Base-by-base conservation (phyloP, 1,140 invertebrate species). In the Spodoptera litura region DNA sequence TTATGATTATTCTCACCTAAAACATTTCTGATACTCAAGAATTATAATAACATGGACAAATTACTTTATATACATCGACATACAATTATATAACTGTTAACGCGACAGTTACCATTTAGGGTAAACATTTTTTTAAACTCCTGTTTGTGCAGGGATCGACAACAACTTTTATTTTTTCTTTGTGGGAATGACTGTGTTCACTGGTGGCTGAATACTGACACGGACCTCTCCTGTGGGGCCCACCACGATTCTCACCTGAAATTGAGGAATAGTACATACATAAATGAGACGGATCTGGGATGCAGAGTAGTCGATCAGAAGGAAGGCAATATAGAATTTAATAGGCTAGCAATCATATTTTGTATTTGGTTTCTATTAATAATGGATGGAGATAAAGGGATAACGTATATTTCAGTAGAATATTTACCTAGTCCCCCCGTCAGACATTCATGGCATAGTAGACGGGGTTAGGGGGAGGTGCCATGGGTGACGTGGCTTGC, bases 391-490 rank as follows among this genome's bases (percentile, higher is more conserved):
- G 0, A 3, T 31, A 31, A 31, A 31, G 3, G 1, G 4, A 31
- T 31, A 1, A 31, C 31, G 4, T 31, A 31, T 31, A 13, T 55
- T 11, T 20, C 6, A 44, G 12, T 15, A 52, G 44, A 58, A 20
- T 38, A 76, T 25, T 62, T 83, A 94, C 93, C 94, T 95, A 95
- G 90, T 95, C 93, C 81, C 93, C 93, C 80, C 91, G 94, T 96
- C 95, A 96, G 84, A 96, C 95, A 80, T 96, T 96, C 95, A 96
- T 96, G 3, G 95, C 95, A 80, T 96, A 96, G 87, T 95, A 96
- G 13, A 96, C 87, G 12, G 95, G 94, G 84, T 96, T 96, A 20
- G 89, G 87, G 0, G 91, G 90, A 0, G 90, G 87, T 3, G 91
- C 83, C 84, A 93, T 87, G 4, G 93, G 89, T 1, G 92, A 94